Conservation (phyloP, 2,113 vertebrate species). For the Dryoscopus gambensis region DNA sequence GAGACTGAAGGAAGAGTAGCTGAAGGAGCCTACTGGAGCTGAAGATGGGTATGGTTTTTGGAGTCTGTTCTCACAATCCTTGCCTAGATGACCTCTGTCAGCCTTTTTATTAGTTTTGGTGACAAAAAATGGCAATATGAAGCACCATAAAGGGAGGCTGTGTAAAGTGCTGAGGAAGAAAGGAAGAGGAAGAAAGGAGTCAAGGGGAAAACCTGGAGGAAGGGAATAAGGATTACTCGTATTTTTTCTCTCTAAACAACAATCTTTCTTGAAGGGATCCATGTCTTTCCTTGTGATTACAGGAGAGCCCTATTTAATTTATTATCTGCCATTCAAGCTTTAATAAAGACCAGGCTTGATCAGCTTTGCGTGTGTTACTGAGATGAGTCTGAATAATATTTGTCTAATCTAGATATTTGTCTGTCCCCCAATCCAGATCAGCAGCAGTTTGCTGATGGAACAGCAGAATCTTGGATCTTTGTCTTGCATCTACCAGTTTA, state of each 20-base stretch:
- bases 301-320: background rate
- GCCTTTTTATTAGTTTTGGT: background rate
- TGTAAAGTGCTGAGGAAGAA: background rate
- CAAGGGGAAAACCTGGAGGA: background rate
- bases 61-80: background rate
- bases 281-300: background rate
- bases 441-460: background rate
- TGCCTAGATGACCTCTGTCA: background rate
- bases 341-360: background rate
- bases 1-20: background rate
- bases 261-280: background rate
- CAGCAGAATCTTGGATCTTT: background rate
- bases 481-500: background rate
- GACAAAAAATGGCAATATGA: background rate
- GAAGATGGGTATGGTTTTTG: background rate
- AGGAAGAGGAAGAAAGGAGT: background rate
- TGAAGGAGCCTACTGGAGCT: background rate
- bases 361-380: background rate
- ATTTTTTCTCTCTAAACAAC: background rate
- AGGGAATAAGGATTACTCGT: background rate
- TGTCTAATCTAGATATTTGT: background rate
- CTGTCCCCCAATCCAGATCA: background rate
- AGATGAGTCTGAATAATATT: background rate
- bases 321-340: background rate
- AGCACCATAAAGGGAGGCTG: background rate